Base-by-base conservation (phyloP, 1,140 invertebrate genomes). In the Drosophila jambulina region DNA sequence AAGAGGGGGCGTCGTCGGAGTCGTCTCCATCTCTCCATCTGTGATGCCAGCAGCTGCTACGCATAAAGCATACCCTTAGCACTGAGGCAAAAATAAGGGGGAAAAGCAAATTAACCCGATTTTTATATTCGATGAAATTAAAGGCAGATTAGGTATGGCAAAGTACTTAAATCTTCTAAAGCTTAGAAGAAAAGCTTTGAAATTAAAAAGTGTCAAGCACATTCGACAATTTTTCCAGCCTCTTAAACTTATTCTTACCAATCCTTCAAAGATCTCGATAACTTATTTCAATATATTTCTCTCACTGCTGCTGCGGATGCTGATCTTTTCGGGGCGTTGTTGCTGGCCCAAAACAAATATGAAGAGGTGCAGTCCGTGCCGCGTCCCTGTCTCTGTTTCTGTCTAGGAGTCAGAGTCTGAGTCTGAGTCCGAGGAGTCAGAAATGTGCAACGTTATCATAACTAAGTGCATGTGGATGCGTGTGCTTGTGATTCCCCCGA, bases 361-460 rank as follows among this genome's bases (percentile, higher is more conserved):
- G 69, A 71, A 70, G 48, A 70, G 38, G 38, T 42, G 58, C 59
- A 79, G 72, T 46, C 75, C 40, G 34, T 63, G 58, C 58, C 19
- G 61, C 51, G 54, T 72, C 42, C 25, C 40, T 21, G 60, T 71
- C 46, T 40, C 53, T 60, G 43, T 42, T 38, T 40, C 51, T 49
- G 60, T 56, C 42, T 79, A 21, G 68, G 36, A 56, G 32, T 64
- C 45, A 5, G n/a, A 21, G 27, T 43, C 40, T 21, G 10, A 19
- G 27, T 38, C 40, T 72, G 36, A 56, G 32, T 63, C 53, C 72
- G 59, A 58, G 43, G 53, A 82, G 62, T 69, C 77, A 69, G 62
- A 88, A 88, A 88, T 85, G 85, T 90, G 85, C 85, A 88, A 85
- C 86, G 85, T 88, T 88, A 88, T 88, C 84, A 88, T 88, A 88